Conservation (phyloP, 2,797 vertebrate genomes). For the Hydrolagus colliei region DNA sequence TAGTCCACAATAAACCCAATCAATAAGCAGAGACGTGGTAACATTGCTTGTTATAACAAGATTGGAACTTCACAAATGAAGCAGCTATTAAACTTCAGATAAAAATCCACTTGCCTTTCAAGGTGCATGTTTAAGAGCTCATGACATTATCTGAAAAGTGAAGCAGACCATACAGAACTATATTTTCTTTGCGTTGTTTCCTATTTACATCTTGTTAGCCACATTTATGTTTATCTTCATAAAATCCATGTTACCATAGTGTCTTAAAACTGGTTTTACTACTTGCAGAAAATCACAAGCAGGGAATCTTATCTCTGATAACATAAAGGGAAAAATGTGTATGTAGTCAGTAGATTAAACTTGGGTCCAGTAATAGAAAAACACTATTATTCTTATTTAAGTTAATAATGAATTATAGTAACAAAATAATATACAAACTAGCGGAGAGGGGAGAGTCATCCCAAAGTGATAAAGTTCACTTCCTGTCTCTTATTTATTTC, state of each 20-base stretch:
- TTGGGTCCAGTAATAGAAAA: background rate
- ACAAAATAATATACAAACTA: background rate
- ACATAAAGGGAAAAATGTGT: background rate
- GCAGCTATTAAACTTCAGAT: too few relatives aligned
- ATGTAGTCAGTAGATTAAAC: background rate
- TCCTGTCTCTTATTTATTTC: too few relatives aligned
- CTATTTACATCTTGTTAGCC: background rate
- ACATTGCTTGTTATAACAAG: too few relatives aligned
- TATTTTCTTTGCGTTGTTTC: background rate
- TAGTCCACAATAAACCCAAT: too few relatives aligned
- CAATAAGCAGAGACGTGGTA: too few relatives aligned
- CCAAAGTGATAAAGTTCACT: too few relatives aligned
- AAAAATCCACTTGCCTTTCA: too few relatives aligned
- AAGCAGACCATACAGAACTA: too few relatives aligned
- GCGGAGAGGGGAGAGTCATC: background rate
- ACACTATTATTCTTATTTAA: background rate
- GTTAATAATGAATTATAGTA: background rate
- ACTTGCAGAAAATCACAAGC: background rate
- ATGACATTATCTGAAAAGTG: too few relatives aligned
- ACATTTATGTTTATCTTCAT: background rate
- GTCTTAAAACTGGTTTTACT: constrained; percentile 6
- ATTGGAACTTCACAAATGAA: too few relatives aligned
- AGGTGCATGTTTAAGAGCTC: too few relatives aligned
- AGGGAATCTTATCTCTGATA: background rate
- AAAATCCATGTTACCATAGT: background rate